A percentile compares a stretch with the other conserved stretches of the same genome.
Evolutionary conservation across 2,797 vertebrate genomes (phyloP).

Genomic region (Thripadectes ignobilis): DNA sequence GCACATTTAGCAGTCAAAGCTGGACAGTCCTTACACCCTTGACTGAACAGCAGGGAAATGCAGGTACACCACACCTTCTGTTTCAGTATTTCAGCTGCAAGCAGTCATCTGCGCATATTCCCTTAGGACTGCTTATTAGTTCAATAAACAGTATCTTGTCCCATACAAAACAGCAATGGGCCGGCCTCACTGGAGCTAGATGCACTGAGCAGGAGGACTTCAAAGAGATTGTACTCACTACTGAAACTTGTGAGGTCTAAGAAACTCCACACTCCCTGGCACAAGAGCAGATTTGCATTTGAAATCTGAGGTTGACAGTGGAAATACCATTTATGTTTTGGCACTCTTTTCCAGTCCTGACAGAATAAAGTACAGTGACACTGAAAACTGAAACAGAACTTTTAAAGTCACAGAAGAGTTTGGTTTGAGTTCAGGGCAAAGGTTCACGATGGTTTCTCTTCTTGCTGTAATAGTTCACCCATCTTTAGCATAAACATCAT

Average conservation of each 20-base stretch:
- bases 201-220: neutral
- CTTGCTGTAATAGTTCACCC: neutral
- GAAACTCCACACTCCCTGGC: neutral
- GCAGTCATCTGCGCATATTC: neutral
- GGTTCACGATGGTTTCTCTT: neutral
- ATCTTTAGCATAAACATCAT: conserved; percentile 40
- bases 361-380: conserved; percentile 7
- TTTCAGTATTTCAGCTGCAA: neutral
- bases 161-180: neutral
- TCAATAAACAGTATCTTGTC: conserved; percentile 3
- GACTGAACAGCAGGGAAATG: neutral
- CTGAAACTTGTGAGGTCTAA: conserved; percentile 7
- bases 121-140: neutral
- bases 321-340: conserved; percentile 38
- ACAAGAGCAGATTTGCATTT: neutral
- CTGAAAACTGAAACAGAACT: conserved; percentile 40
- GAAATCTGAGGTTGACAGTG: conserved; percentile 13
- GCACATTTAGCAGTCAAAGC: neutral
- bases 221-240: neutral
- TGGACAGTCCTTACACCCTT: neutral
- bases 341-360: conserved; percentile 19
- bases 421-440: conserved; percentile 34
- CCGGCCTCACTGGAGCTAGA: neutral
- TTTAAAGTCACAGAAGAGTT: neutral
- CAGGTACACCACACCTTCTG: neutral